Base-by-base conservation (phyloP, 2,888 invertebrate genomes). In the Barypeithes pellucidus region DNA sequence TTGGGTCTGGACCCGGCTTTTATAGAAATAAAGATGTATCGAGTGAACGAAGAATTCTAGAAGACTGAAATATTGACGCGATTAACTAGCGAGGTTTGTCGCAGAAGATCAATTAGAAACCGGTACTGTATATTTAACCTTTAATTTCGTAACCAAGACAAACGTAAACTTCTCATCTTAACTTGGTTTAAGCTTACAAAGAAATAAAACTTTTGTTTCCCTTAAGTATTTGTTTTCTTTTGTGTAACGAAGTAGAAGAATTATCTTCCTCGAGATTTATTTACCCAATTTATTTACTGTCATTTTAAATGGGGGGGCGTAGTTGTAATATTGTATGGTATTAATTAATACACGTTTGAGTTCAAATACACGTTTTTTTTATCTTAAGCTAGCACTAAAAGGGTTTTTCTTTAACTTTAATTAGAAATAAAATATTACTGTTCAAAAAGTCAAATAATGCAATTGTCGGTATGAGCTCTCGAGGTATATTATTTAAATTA, bases 171-270 rank as follows among this genome's bases (percentile, higher is more conserved):
- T 22, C 24, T 50, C 47, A 47, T 47, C 20, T 22, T 50, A 50
- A 50, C 50, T 50, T 50, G 22, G 24, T 50, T 50, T 50, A 20
- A 50, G 22, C 50, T 50, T 50, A 50, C 11, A 50, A 50, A 50
- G 50, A 50, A 50, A 50, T 50, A 50, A 50, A 50, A 50, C 54
- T 54, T 54, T 14, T 54, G 54, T 54, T 12, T 52, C 50, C 29
- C 54, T 9, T 33, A 29, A 54, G 33, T 33, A 50, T 50, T 54
- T 33, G 54, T 54, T 54, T 54, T 54, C 33, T 33, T 54, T 54
- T 54, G 29, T 33, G n/a, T n/a, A 8, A n/a, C 33, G 33, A 54
- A 54, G 29, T n/a, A 54, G 14, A 11, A 33, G 14, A 54, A 54
- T 54, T 54, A 33, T 33, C 54, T 33, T 24, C 33, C 16, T 8